Percentiles rank a stretch among this genome's conserved stretches.
Evolutionary conservation across 2,888 invertebrate genomes (phyloP).

Genomic region (Lycophotia porphyrea): DNA sequence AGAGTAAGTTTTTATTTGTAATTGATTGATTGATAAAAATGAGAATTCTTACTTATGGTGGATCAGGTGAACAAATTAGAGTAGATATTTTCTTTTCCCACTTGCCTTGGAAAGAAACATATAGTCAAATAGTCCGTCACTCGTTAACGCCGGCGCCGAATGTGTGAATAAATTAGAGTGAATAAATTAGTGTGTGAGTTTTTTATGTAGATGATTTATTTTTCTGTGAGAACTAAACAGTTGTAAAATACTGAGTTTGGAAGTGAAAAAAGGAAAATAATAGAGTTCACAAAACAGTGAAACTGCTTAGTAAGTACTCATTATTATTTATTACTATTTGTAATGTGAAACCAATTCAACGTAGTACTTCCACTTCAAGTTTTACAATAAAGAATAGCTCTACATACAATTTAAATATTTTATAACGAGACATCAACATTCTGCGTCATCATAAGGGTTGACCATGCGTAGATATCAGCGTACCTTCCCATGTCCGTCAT

Average conservation of each 20-base stretch:
- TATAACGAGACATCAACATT: background rate
- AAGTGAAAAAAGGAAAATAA: background rate
- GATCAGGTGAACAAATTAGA: background rate
- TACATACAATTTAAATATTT: background rate
- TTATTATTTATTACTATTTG: background rate
- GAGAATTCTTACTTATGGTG: background rate
- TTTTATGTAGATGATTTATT: background rate
- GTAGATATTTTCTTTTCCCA: no score
- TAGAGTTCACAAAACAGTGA: background rate
- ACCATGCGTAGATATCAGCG: background rate
- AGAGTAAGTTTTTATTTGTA: background rate
- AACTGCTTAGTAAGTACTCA: no score
- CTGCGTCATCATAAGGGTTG: no score
- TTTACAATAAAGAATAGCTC: background rate
- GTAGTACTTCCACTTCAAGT: background rate
- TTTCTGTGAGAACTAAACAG: conserved; percentile 17
- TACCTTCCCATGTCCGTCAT: background rate
- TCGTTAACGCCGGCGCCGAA: background rate
- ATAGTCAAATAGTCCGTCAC: background rate
- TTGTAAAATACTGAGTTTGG: background rate
- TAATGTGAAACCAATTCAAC: background rate
- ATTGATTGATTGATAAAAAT: background rate
- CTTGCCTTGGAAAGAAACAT: background rate
- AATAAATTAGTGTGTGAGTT: background rate
- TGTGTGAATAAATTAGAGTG: background rate